Conservation (phyloP, 2,797 vertebrate species). For the Rhinophrynus dorsalis region DNA sequence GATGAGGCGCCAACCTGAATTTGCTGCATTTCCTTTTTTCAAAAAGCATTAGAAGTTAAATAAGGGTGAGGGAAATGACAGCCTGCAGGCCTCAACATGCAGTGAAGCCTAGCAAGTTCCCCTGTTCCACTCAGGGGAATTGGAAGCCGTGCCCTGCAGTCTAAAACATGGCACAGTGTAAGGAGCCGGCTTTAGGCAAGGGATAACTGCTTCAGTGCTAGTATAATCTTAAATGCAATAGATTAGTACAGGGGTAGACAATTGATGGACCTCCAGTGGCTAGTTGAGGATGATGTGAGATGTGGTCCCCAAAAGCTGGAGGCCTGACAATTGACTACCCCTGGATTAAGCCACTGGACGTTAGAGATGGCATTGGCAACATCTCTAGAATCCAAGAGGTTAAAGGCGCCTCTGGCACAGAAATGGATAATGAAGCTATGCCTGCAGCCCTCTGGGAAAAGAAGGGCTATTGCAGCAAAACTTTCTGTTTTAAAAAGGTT, state of each 20-base stretch:
- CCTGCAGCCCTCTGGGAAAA: constrained; percentile 7
- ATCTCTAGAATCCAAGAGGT: no score
- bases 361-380: no score
- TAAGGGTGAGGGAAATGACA: background rate
- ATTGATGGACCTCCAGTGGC: no score
- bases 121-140: background rate
- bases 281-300: no score
- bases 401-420: constrained; percentile 17
- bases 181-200: constrained; percentile 1
- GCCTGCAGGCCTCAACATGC: background rate
- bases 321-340: no score
- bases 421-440: constrained; percentile 24
- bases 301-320: no score
- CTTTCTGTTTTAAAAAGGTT: background rate
- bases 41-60: background rate
- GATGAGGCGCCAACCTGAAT: constrained; percentile 25
- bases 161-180: constrained; percentile 17
- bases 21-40: background rate
- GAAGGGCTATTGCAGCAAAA: constrained; percentile 12
- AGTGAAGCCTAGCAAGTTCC: constrained; percentile 1
- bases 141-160: constrained; percentile 7
- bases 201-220: constrained; percentile 27
- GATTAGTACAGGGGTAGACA: no score
- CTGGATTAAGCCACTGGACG: no score
- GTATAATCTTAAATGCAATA: background rate